Evolutionary conservation across 2,888 invertebrate species (phyloP).

Genomic region (Leucozona laternaria): DNA sequence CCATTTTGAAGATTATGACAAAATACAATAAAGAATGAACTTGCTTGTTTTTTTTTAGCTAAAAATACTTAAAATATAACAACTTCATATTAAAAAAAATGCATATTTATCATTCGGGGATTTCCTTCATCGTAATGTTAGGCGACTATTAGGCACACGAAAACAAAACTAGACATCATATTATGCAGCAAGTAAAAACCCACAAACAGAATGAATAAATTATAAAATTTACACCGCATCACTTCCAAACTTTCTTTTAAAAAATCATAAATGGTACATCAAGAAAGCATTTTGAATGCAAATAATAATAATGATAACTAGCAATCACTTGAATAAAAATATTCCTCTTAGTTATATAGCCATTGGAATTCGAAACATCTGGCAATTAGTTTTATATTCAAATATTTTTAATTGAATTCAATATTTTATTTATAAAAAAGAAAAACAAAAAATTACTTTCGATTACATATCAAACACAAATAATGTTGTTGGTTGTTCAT

Average conservation of each 20-base stretch:
- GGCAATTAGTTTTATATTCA: slow-evolving; percentile 34
- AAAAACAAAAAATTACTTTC: slow-evolving; percentile 13
- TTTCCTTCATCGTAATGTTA: too few species aligned
- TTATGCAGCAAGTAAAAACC: neutral
- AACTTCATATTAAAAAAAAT: too few species aligned
- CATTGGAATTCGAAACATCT: slow-evolving; percentile 32
- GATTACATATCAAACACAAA: slow-evolving; percentile 20
- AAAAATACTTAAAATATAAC: too few species aligned
- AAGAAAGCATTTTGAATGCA: neutral
- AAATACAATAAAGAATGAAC: too few species aligned
- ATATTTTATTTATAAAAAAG: neutral
- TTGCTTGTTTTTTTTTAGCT: too few species aligned
- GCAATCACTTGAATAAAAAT: slow-evolving; percentile 2
- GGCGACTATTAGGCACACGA: too few species aligned
- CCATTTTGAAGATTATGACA: too few species aligned
- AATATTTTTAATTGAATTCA: slow-evolving; percentile 41
- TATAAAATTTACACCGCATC: neutral
- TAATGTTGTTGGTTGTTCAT: neutral
- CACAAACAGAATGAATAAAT: neutral
- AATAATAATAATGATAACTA: neutral
- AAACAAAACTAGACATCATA: too few species aligned
- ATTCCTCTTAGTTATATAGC: slow-evolving; percentile 5
- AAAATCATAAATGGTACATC: slow-evolving; percentile 6
- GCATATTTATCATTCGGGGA: too few species aligned
- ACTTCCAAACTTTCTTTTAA: neutral